These are phyloP conservation scores for Cydia fagiglandana DNA, from an alignment of 1,140 invertebrate species.

Conservation along the genomic window DNA sequence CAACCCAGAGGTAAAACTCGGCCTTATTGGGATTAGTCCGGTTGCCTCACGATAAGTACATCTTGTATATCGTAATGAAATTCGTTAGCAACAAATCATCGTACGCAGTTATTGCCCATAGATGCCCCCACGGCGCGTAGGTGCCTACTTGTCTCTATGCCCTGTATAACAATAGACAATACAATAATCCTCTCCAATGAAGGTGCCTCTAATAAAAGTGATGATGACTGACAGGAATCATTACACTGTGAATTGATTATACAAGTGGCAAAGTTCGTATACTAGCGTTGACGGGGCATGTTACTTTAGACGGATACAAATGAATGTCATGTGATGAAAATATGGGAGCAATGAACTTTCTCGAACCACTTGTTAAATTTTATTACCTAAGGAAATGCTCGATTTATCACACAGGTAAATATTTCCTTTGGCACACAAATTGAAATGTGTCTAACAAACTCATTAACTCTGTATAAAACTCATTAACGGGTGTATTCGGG, in stretches of 20 bases:
- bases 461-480: no score
- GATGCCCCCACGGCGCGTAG: background rate
- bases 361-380: no score
- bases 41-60: no score
- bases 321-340: background rate
- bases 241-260: constrained; percentile 19
- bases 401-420: no score
- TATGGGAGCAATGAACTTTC: background rate
- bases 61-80: background rate
- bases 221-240: constrained; percentile 29
- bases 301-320: background rate
- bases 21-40: no score
- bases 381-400: no score
- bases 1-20: no score
- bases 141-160: no score
- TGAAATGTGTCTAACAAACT: no score
- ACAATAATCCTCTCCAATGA: background rate
- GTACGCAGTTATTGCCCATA: background rate
- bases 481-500: no score
- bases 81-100: background rate
- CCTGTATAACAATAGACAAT: background rate
- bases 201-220: background rate
- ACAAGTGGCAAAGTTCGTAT: background rate
- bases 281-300: background rate
- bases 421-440: no score